A percentile compares a stretch with the other conserved stretches of the same genome.
These are phyloP conservation scores for Standfussiana lucernea DNA, from an alignment of 2,888 invertebrate species.

Conservation along the genomic window DNA sequence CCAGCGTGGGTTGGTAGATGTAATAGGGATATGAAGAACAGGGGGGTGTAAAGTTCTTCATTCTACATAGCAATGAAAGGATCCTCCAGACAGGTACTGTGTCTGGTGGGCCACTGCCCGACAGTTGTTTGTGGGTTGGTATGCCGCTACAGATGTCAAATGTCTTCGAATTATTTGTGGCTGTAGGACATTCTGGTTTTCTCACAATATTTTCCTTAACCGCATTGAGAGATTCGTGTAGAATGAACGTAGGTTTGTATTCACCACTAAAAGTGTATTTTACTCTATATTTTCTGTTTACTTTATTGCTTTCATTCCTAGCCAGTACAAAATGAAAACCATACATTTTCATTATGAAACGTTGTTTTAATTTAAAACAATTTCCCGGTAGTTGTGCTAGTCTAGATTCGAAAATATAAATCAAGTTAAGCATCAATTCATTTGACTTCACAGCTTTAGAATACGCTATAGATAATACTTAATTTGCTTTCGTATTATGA, in stretches of 20 bases:
- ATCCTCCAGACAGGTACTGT: background rate
- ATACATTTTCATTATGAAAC: conserved; percentile 17
- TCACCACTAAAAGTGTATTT: no score
- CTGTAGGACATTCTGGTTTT: background rate
- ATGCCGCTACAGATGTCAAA: background rate
- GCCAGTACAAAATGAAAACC: background rate
- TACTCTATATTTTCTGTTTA: background rate
- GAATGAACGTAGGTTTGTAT: background rate
- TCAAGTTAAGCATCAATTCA: conserved; percentile 40
- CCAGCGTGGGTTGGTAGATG: background rate
- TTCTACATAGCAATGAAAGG: background rate
- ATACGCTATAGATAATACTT: conserved; percentile 1
- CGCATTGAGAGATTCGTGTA: background rate
- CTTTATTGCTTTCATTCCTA: background rate
- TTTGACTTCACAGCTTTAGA: conserved; percentile 31
- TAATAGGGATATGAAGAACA: background rate
- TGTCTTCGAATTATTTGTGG: background rate
- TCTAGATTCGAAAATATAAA: conserved; percentile 23
- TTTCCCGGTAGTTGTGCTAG: conserved; percentile 4
- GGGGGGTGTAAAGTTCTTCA: background rate
- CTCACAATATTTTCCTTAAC: background rate
- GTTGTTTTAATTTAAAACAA: conserved; percentile 28
- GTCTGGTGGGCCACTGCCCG: background rate
- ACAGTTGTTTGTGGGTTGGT: background rate
- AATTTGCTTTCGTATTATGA: conserved; percentile 3